Evolutionary conservation across 2,113 vertebrate species (phyloP).

Genomic region (Zosterops hypoxanthus): DNA sequence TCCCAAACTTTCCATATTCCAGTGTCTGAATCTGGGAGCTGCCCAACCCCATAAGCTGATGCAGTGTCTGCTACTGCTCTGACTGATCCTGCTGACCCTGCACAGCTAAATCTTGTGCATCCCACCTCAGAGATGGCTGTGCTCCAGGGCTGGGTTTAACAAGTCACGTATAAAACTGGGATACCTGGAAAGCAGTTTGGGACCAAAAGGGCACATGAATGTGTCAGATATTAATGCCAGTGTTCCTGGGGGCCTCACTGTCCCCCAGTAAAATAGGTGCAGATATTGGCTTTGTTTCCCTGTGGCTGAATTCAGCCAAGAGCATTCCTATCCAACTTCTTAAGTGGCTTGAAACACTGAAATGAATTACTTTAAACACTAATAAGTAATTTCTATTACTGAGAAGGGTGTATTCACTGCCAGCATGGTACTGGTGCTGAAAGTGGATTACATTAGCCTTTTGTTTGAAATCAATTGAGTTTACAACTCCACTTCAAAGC

Average conservation of each 20-base stretch:
- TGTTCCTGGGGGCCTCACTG: background rate
- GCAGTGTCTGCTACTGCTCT: background rate
- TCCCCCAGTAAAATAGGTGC: background rate
- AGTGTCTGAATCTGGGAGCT: background rate
- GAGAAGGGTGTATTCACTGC: constrained; percentile 22
- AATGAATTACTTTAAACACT: constrained; percentile 41
- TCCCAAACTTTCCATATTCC: background rate
- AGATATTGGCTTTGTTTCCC: constrained; percentile 8
- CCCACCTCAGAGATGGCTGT: background rate
- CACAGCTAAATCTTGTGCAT: background rate
- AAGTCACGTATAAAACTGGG: background rate
- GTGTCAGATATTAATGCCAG: background rate
- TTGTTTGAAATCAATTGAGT: constrained; percentile 66
- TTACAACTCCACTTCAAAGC: constrained; percentile 64
- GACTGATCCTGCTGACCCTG: background rate
- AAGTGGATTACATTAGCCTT: constrained; percentile 68
- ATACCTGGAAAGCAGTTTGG: background rate
- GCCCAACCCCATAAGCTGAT: background rate
- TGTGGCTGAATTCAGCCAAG: constrained; percentile 16
- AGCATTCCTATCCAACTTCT: background rate
- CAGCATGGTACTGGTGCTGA: constrained; percentile 54
- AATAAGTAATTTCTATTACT: constrained; percentile 50
- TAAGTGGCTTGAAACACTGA: constrained; percentile 31
- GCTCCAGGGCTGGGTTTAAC: background rate
- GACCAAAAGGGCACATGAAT: background rate